Evolutionary conservation across 1,140 invertebrate genomes (phyloP), one percentile per base, ranked within the genome.

Genomic region (Penaeus vannamei): DNA sequence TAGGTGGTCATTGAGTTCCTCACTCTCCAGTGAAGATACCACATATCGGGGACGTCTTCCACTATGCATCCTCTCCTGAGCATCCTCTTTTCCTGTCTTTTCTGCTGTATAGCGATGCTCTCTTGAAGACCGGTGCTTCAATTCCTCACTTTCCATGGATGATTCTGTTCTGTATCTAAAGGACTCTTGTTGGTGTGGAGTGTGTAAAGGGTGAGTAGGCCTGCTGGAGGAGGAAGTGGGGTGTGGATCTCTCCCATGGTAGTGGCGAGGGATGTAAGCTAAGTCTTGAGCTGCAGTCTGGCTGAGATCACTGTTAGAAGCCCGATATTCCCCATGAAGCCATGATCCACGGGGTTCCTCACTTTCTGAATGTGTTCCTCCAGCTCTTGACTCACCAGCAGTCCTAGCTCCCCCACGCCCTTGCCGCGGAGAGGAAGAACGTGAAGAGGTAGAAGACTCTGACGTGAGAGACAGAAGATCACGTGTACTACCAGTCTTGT

Each of bases 401-500:
- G 62, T 26, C n/a, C 84, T 82, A 1, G 19, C 53, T 14, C 46
- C 46, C 23, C 61, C 66, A 8, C 36, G 76, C 2, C 23, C 64
- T 42, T 90, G 80, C 22, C 84, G 76, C 2, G 88, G 88, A 36
- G 88, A 85, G 23, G 42, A 82, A 14, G 84, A 59, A 10, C 77
- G 76, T 62, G 88, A 90, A n/a, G 66, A 72, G 32, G 66, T 17
- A 32, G 53, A 53, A 19, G 87, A 89, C 82, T 90, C 72, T 8
- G 88, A 90, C 10, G 84, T 86, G 22, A 90, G 64, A 20, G 91
- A 90, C 1, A 91, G 76, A 26, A 91, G 59, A 77, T 91, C 91
- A 23, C 91, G 69, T 59, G 86, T 84, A 26, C 90, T 91, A 23
- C 87, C 83, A 0, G 85, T 84, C 19, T 87, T 62, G 59, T 83